Base-by-base conservation (phyloP, 2,113 vertebrate genomes). In the Syrmaticus mikado region DNA sequence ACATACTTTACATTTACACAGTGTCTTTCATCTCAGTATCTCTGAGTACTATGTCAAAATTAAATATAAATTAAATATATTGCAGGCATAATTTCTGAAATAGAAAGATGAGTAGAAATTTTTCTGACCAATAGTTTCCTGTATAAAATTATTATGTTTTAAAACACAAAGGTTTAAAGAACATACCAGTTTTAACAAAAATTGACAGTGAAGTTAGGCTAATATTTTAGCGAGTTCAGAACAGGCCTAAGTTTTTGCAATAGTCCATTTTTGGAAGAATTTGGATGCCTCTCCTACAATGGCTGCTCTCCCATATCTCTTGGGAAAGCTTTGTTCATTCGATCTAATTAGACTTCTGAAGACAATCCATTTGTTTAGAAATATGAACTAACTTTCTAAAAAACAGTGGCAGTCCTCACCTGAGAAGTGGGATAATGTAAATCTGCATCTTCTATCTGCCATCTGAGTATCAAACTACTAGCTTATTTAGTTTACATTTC, bases 381-480 rank as follows among this genome's bases (percentile, higher is more conserved):
- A 81, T n/a, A 81, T 16, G n/a, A 65, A 41, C 28, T 52, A 78
- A 58, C 17, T 71, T 88, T 85, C 66, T 46, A 65, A 52, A 60
- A 90, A 93, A 75, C 46, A 61, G 34, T 43, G 15, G 6, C 45
- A 36, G 6, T 40, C n/a, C 38, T 83, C 62, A 72, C 8, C 24
- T 88, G 66, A 82, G 30, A 73, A 48, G 8, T 38, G 24, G 0
- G 0, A 61, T 58, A 82, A 76, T 0, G 1, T 52, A 83, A 85
- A 62, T 57, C 13, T 87, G 28, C 9, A 11, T 77, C 60, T 85
- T 91, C 76, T 50, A 50, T 93, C 50, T 94, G 50, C 52, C 90
- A 74, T 25, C 16, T 91, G 87, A 94, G 50, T 85, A 82, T 19
- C 0, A 0, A 62, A 75, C 4, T 1, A 0, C 43, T 85, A 72